A percentile compares a stretch with the other conserved stretches of the same genome.
Conservation (phyloP, 2,888 invertebrate species). For the Plutella xylostella region DNA sequence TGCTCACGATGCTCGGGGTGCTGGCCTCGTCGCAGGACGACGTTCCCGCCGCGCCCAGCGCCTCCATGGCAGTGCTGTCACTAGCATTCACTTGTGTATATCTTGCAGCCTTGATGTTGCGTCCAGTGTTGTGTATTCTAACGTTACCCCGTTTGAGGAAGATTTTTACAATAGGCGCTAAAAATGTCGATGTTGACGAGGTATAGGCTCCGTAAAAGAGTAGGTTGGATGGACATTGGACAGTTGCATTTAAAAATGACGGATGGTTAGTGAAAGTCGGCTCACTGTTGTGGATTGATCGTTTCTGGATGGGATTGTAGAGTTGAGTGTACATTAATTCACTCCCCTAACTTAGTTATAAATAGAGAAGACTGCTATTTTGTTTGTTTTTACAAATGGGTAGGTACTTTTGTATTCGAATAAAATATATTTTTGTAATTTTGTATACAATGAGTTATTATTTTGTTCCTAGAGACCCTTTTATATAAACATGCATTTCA, state of each 20-base stretch:
- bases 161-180: conserved; percentile 10
- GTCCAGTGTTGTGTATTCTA: conserved; percentile 33
- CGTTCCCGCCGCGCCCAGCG: conserved; percentile 18
- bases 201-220: no score
- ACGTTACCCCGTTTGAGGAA: conserved; percentile 25
- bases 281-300: no score
- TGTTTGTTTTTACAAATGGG: no score
- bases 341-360: no score
- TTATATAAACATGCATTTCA: no score
- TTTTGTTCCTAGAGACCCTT: no score
- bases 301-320: no score
- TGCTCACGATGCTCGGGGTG: conserved; percentile 37
- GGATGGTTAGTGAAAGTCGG: no score
- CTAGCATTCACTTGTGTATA: conserved; percentile 37
- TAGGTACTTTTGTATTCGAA: neutral
- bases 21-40: conserved; percentile 33
- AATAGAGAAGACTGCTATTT: no score
- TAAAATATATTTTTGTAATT: neutral
- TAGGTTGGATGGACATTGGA: no score
- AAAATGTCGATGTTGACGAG: neutral
- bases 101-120: conserved; percentile 28
- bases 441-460: neutral
- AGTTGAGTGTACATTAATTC: no score
- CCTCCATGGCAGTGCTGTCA: conserved; percentile 28
- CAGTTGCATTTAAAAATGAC: no score